Conservation (phyloP, 2,113 vertebrate genomes). For the Muscicapa adusta region DNA sequence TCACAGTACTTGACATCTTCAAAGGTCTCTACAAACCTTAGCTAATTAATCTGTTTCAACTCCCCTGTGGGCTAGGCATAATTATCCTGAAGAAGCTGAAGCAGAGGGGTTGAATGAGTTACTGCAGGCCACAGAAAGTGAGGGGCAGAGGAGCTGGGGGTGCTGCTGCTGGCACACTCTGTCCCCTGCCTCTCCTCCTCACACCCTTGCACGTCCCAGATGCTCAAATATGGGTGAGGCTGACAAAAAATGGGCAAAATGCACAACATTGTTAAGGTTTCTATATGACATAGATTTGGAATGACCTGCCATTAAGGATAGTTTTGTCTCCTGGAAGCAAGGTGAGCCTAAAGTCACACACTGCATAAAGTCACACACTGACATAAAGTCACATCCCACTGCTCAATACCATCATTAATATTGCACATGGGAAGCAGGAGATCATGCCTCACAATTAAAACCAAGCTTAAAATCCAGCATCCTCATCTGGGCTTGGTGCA, state of each 20-base stretch:
- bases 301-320: accelerated
- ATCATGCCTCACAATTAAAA: not conserved
- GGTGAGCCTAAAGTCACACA: not conserved
- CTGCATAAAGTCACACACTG: not conserved
- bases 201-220: not conserved
- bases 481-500: not conserved
- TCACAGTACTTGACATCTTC: slow-evolving; percentile 1
- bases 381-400: not conserved
- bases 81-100: not conserved
- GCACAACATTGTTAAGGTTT: not conserved
- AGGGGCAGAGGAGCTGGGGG: not conserved
- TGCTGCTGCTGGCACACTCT: accelerated
- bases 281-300: not conserved
- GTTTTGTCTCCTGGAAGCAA: not conserved
- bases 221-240: not conserved
- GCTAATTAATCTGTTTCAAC: slow-evolving; percentile 23
- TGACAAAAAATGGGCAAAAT: not conserved
- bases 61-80: not conserved
- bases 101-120: not conserved
- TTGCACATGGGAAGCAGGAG: not conserved
- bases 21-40: not conserved
- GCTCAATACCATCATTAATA: not conserved
- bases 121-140: not conserved
- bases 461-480: not conserved
- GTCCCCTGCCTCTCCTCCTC: not conserved